phyloP scores from a whole-genome alignment of 2,888 invertebrate species.

The Drosophila lutescens region DNA sequence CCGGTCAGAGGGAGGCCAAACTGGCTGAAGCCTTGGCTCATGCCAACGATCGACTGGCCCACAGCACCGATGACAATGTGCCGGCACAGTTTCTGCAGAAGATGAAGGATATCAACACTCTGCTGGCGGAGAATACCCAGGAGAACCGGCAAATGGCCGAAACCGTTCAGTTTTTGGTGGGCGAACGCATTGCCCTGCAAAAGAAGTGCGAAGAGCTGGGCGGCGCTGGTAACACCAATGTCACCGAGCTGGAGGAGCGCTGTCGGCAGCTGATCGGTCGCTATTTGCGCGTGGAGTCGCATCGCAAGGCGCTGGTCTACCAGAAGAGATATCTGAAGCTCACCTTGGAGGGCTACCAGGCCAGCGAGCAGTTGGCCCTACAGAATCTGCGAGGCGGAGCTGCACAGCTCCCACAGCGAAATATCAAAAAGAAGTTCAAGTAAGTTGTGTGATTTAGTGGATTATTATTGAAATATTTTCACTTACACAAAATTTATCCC shows the following conservation, averaged over 20 bases:
- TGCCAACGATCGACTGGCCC: slow-evolving; percentile 70
- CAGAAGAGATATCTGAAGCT: slow-evolving; percentile 95
- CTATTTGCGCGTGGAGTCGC: slow-evolving; percentile 92
- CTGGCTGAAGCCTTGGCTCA: slow-evolving; percentile 82
- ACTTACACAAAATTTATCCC: neutral
- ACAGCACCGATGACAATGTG: slow-evolving; percentile 76
- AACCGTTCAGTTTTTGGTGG: slow-evolving; percentile 83
- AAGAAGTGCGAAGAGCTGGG: slow-evolving; percentile 85
- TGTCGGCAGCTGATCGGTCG: slow-evolving; percentile 87
- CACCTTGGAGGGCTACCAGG: slow-evolving; percentile 85
- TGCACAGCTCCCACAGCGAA: slow-evolving; percentile 39
- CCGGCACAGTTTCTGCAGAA: slow-evolving; percentile 84
- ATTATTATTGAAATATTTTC: neutral
- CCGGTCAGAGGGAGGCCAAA: slow-evolving; percentile 82
- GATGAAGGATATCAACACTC: slow-evolving; percentile 85
- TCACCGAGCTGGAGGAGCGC: slow-evolving; percentile 83
- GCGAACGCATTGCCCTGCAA: slow-evolving; percentile 85
- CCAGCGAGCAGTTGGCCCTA: slow-evolving; percentile 81
- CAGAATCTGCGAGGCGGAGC: slow-evolving; percentile 52
- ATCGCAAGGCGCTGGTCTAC: slow-evolving; percentile 93
- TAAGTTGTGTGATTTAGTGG: slow-evolving; percentile 52
- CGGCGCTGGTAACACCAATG: slow-evolving; percentile 64
- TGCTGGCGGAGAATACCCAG: slow-evolving; percentile 85
- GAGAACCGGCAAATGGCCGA: slow-evolving; percentile 86
- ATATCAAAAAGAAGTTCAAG: slow-evolving; percentile 82